Base-by-base conservation (phyloP, 2,888 invertebrate genomes). In the Quadroppia sp. region DNA sequence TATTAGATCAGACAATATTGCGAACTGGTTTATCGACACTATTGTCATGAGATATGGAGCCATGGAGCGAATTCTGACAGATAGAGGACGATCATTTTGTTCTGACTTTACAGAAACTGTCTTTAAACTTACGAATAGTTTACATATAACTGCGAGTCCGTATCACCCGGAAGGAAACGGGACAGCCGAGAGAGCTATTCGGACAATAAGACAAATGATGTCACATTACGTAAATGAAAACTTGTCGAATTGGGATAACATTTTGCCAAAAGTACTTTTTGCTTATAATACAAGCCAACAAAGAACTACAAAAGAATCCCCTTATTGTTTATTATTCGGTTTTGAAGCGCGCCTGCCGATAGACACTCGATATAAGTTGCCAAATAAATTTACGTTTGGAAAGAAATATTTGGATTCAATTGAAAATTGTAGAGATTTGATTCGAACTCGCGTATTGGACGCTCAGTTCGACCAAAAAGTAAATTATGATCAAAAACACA, bases 211-310 rank as follows among this genome's bases (percentile, higher is more conserved):
- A 0, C 48, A 42, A 2, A 78, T 79, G 77, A 42, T 80, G 0
- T 64, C 75, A 0, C 61, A 59, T 25, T 78, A 76, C 23, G 72
- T 78, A 15, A 67, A 73, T n/a, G 28, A 59, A 13, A 77, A 78
- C 15, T 3, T 30, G 15, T 53, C 17, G 1, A 72, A 77, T 11
- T 80, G 79, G 79, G 78, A 78, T 40, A 13, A 1, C 2, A 9
- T 11, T 53, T 53, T 53, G 25, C 74, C 72, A 0, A 30, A 76
- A 11, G 48, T 75, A 2, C 48, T 67, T 0, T 77, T 78, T 69
- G 77, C 78, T 9, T 77, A 79, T 42, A 79, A 78, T 45, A 75
- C 76, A 0, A 45, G 76, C 17, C 23, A 48, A 2, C 78, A 79
- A n/a, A 56, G n/a, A 0, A 76, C 77, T 2, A 75, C 78, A 13